Evolutionary conservation across 1,140 invertebrate genomes (phyloP), one percentile per base, ranked within the genome.

Genomic region (Cotesia typhae): DNA sequence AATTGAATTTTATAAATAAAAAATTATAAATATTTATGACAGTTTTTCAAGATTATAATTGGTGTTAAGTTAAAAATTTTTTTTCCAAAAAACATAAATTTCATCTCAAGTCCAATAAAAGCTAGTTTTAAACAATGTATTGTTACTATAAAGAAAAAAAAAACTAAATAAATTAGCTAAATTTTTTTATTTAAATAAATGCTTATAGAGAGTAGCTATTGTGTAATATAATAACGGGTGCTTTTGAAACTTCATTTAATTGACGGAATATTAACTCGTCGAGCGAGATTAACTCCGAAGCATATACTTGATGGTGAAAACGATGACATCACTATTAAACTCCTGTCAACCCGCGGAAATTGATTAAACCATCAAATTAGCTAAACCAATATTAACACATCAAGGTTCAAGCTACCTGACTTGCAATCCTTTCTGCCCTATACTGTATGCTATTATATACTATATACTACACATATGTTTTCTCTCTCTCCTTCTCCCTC

Each of bases 301-400:
- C 85, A 82, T 80, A 70, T 63, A 75, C 79, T 80, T 10, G 41
- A 47, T 47, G 85, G 84, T 85, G 84, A 83, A 85, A 87, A 86
- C 85, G 84, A 87, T 87, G 85, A 87, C 85, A 84, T 87, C 84
- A 82, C 84, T 81, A 87, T 87, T 87, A 86, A 87, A 87, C 84
- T 85, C 80, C 83, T 81, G 83, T 83, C 80, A 83, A 84, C 76
- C 83, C 81, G 78, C 81, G 84, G 84, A 87, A 87, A 86, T 87
- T 86, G 84, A 87, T 87, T 86, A 87, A 87, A 87, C 84, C 85
- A 86, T 87, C 84, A 85, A 85, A 87, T 87, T 87, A 87, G 85
- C 83, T 85, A 75, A 81, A 82, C 84, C 83, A 87, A 86, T 86
- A 86, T 85, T 79, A 82, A 83, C 80, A 82, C 83, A 82, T 83